Evolutionary conservation across 2,888 invertebrate species (phyloP).

Genomic region (Phrixothrix hirtus): DNA sequence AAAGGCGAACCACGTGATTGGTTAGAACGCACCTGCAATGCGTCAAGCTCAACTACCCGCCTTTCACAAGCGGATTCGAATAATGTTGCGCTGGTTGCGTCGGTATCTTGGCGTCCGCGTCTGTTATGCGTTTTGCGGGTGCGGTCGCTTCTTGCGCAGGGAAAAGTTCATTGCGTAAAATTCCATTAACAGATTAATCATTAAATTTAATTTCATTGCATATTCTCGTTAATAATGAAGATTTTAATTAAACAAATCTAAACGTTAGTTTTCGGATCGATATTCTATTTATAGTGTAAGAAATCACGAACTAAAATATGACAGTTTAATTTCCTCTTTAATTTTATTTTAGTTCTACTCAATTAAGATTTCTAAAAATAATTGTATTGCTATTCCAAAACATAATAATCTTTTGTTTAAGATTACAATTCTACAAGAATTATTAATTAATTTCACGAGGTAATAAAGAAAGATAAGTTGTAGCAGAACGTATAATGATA

Average conservation of each 20-base stretch:
- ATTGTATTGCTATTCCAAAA: no score
- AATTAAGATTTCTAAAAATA: neutral
- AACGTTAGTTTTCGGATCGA: constrained; percentile 6
- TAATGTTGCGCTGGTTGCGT: constrained; percentile 40
- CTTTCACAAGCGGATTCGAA: constrained; percentile 49
- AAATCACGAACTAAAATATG: constrained; percentile 7
- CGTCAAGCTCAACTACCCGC: constrained; percentile 64
- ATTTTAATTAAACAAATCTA: constrained; percentile 5
- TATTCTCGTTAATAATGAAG: constrained; percentile 8
- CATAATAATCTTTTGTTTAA: no score
- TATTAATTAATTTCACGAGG: no score
- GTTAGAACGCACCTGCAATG: constrained; percentile 84
- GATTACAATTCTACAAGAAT: no score
- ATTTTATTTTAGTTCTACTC: neutral
- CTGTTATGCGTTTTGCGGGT: constrained; percentile 49
- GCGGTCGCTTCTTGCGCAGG: constrained; percentile 46
- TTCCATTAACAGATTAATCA: constrained; percentile 19
- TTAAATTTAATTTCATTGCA: constrained; percentile 16
- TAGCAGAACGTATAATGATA: no score
- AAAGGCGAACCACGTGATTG: constrained; percentile 70
- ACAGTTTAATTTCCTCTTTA: neutral
- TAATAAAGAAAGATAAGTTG: no score
- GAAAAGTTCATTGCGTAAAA: constrained; percentile 24
- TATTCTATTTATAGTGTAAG: constrained; percentile 8
- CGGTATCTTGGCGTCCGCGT: constrained; percentile 39